phyloP scores from a whole-genome alignment of 2,888 invertebrate genomes.

The Morpho deidamia region DNA sequence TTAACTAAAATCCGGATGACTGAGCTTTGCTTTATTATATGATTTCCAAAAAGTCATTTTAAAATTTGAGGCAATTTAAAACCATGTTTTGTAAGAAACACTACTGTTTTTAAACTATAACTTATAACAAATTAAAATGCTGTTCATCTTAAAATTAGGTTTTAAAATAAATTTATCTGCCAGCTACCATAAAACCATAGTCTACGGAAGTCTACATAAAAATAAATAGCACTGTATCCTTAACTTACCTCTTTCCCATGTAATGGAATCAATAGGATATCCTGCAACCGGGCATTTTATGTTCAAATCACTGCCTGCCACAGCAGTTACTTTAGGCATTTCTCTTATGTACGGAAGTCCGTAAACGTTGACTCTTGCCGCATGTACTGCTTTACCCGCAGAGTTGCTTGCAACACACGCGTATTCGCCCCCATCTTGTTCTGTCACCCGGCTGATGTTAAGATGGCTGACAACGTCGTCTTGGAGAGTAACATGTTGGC shows the following conservation, averaged over 20 bases:
- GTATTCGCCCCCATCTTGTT: constrained; percentile 94
- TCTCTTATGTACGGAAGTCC: constrained; percentile 91
- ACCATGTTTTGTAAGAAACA: no score
- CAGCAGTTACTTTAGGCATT: constrained; percentile 93
- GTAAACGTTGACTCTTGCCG: constrained; percentile 92
- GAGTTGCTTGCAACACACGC: constrained; percentile 90
- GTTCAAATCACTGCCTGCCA: constrained; percentile 89
- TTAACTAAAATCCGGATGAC: no score
- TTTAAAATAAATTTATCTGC: no score
- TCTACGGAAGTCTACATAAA: not conserved
- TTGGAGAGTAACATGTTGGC: constrained; percentile 94
- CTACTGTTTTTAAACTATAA: no score
- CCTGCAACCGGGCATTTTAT: constrained; percentile 95
- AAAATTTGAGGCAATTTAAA: no score
- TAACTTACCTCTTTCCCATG: constrained; percentile 95
- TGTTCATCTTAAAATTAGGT: no score
- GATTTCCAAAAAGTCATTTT: no score
- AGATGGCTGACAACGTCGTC: constrained; percentile 96
- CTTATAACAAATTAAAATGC: no score
- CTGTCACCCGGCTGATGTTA: constrained; percentile 91
- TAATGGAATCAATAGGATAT: constrained; percentile 90
- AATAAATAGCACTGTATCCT: constrained; percentile 27
- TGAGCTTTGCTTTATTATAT: no score
- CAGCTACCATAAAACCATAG: no score
- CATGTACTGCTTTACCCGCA: constrained; percentile 88